Evolutionary conservation across 64 coral and sea anemone species (phyloP), one percentile per base, ranked within the genome.

Genomic region (Pachyseris speciosa): DNA sequence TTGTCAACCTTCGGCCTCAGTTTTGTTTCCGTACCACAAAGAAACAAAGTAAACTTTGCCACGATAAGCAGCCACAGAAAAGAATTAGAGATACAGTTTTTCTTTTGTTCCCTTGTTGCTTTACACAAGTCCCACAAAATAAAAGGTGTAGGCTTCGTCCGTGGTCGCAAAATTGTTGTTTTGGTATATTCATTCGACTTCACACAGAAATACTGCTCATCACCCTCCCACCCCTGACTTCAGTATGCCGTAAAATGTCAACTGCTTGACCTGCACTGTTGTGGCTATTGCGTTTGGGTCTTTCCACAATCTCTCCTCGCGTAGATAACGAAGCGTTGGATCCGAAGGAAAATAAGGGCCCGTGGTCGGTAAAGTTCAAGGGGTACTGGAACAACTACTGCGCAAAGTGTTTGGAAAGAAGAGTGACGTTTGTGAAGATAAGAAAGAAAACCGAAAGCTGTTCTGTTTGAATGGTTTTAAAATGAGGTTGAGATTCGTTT

Each of bases 161-260:
- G n/a, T n/a, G n/a, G n/a, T n/a, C n/a, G n/a, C n/a, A n/a, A n/a
- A n/a, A n/a, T n/a, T n/a, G n/a, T n/a, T n/a, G n/a, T n/a, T n/a
- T n/a, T n/a, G n/a, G n/a, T n/a, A 26, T 73, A 20, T 92, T 99
- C 69, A 73, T 99, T 53, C 80, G 94, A 48, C 50, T 99, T 1
- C 94, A 99, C 73, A 95, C 97, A 64, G 94, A 95, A 90, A 75
- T 91, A 19, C 65, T 99, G 22, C 85, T 99, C 0, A 77, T 99
- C 37, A 80, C 79, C 66, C 86, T 99, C 93, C 97, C 27, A 99
- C 97, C 4, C 97, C 97, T 28, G 97, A 99, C 69, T 99, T 99
- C n/a, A 99, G 97, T 43, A 99, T 99, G 97, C 97, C 97, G 5
- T 99, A 99, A 26, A 99, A 99, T 37, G 97, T 99, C 28, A 99